phyloP scores from a whole-genome alignment of 2,888 invertebrate genomes.

The Chaetoderma sp. region DNA sequence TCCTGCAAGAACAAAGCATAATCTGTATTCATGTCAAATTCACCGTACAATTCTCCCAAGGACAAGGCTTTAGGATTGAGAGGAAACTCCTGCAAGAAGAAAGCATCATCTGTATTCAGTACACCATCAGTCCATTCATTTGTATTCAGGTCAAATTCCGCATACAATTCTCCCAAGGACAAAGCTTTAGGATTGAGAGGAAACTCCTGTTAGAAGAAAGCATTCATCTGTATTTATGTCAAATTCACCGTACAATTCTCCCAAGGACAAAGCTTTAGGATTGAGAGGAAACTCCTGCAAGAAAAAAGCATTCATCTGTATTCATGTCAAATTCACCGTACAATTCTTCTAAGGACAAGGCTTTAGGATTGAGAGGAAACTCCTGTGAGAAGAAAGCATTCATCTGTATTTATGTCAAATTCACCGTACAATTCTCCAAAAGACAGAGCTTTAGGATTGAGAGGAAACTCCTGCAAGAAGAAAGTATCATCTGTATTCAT shows the following conservation, averaged over 20 bases:
- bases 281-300: conserved; percentile 68
- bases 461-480: conserved; percentile 62
- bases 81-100: too few species aligned
- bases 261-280: conserved; percentile 69
- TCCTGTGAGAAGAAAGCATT: conserved; percentile 65
- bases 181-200: conserved; percentile 70
- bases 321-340: conserved; percentile 70
- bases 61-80: too few species aligned
- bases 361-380: conserved; percentile 70
- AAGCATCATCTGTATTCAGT: too few species aligned
- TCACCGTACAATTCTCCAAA: conserved; percentile 70
- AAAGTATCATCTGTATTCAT: not conserved
- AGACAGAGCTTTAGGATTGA: conserved; percentile 70
- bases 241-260: conserved; percentile 71
- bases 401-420: conserved; percentile 69
- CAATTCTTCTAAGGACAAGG: conserved; percentile 69
- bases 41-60: too few species aligned
- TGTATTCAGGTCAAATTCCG: conserved; percentile 70
- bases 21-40: too few species aligned
- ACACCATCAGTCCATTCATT: conserved; percentile 71
- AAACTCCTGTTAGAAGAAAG: conserved; percentile 59
- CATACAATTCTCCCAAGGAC: conserved; percentile 70
- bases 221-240: conserved; percentile 69
- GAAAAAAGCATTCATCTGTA: conserved; percentile 66
- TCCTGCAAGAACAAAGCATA: too few species aligned